Conservation (phyloP, 23 tunicate species). For the Oikopleura vanhoeffeni region DNA sequence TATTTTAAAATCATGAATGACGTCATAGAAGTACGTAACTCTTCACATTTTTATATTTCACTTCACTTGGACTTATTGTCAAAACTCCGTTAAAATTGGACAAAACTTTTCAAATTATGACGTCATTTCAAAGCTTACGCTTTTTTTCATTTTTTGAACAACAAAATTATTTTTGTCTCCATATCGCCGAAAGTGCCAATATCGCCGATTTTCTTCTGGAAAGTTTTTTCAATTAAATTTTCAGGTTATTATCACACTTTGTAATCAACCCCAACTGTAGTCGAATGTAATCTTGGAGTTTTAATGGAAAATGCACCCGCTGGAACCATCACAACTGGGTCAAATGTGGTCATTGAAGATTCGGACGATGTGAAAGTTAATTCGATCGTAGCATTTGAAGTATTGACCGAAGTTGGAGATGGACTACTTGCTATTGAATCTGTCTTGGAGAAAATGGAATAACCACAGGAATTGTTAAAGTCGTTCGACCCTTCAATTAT, state of each 20-base stretch:
- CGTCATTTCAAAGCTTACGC: no score
- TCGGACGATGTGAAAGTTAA: background rate
- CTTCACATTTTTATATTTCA: no score
- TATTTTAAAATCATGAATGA: no score
- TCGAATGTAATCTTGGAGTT: background rate
- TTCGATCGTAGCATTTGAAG: background rate
- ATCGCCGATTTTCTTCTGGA: no score
- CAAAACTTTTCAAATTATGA: no score
- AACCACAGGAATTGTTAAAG: background rate
- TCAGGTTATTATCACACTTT: background rate
- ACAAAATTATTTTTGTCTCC: no score
- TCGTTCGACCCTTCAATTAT: background rate
- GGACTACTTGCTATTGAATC: background rate
- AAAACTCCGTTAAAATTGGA: no score
- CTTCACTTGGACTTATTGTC: no score
- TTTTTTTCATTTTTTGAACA: no score
- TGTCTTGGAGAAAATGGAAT: background rate
- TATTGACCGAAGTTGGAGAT: background rate
- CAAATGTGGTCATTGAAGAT: background rate
- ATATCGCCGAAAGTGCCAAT: no score
- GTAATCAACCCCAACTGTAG: conserved; percentile 1
- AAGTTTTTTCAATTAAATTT: no score
- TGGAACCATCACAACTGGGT: background rate
- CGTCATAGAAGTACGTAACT: no score
- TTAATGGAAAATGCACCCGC: background rate